Base-by-base conservation (phyloP, 2,888 invertebrate genomes). In the Aspidapion aeneum region DNA sequence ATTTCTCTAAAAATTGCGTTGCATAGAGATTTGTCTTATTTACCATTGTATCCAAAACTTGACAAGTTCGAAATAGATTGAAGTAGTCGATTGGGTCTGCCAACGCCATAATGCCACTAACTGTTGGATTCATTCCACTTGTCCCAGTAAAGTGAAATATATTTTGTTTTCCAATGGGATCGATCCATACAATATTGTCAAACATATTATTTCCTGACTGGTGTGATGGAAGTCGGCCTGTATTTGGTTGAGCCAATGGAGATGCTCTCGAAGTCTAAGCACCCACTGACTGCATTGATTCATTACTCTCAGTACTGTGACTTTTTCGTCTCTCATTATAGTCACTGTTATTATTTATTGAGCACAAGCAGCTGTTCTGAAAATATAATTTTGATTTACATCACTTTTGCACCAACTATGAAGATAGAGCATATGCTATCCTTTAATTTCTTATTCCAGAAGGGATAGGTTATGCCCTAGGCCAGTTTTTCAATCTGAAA, bases 11-110 rank as follows among this genome's bases (percentile, higher is more conserved):
- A 49, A 50, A 7, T 18, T 58, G 35, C n/a, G 12, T 35, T 5
- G 57, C 57, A 22, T 57, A 57, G 21, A 57, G n/a, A 57, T 57
- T 57, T 22, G 57, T 57, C 57, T 57, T 12, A 35, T 57, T n/a
- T 16, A 35, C 57, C 57, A 57, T 57, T 22, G 22, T 21, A 48
- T 52, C 18, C 35, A 62, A 18, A 21, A 62, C 20, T 58, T 62
- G 50, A 7, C 20, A 19, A 51, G 57, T 57, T 17, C 49, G 21
- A 62, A 62, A 62, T 17, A 62, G 22, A 9, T 17, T 21, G 22
- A 62, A 62, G 35, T 52, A 62, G 35, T 62, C 58, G 21, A 62
- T 62, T 58, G 62, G 62, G 18, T 62, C 52, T 5, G 35, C 62
- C 16, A 51, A 1, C 0, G 57, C 62, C n/a, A 62, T 12, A n/a